These are phyloP conservation scores for Octomys mimax DNA, from an alignment of 2,797 vertebrate species.

Conservation along the genomic window DNA sequence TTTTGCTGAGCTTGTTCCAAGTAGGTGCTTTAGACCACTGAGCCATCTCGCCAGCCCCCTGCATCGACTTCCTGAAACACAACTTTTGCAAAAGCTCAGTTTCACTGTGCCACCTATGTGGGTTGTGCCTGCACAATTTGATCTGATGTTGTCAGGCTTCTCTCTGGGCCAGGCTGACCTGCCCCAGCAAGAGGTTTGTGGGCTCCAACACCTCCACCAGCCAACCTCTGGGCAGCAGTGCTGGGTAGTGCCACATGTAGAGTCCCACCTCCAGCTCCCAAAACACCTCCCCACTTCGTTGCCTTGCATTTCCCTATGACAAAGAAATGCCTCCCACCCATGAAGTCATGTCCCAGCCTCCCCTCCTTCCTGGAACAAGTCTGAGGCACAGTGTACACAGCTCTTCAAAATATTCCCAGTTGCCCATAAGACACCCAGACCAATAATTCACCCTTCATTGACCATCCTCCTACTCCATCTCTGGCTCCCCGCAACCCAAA, in stretches of 20 bases:
- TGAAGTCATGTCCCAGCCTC: background rate
- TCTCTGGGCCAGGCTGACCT: background rate
- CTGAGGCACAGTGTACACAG: background rate
- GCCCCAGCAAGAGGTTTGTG: background rate
- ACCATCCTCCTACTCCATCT: background rate
- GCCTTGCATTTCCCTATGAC: background rate
- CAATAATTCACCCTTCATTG: background rate
- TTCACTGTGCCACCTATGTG: background rate
- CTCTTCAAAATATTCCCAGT: background rate
- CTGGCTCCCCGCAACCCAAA: background rate
- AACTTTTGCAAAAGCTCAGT: background rate
- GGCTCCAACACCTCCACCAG: background rate
- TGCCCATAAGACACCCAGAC: background rate
- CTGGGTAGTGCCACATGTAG: rapidly evolving
- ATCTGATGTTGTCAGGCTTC: background rate
- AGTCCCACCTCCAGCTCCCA: background rate
- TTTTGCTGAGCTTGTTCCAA: no score
- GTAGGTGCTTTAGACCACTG: no score
- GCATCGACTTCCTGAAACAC: background rate
- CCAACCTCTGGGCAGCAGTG: background rate
- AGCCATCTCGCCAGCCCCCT: no score
- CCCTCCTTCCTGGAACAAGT: background rate
- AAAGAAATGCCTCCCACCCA: background rate
- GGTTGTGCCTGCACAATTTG: background rate
- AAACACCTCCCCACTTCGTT: background rate